Conservation (phyloP, 2,113 vertebrate species). For the Planiliza haematocheilus region DNA sequence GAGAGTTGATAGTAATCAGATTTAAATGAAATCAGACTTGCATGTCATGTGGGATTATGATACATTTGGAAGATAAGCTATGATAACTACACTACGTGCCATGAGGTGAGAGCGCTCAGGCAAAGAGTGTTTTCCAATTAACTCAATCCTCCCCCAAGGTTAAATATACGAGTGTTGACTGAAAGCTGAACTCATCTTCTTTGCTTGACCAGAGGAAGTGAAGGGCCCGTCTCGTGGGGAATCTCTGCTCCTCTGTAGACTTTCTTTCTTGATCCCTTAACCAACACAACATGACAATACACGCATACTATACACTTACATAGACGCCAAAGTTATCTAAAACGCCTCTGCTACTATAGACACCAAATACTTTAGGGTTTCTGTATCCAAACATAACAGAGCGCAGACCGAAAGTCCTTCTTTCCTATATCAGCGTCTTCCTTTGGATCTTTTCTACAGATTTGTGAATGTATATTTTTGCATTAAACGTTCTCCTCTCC, state of each 20-base stretch:
- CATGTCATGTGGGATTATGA: slow-evolving; percentile 79
- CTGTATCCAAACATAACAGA: not conserved
- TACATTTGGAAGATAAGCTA: slow-evolving; percentile 74
- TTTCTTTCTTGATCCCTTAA: not conserved
- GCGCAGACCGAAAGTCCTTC: too few species aligned
- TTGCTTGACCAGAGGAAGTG: slow-evolving; percentile 40
- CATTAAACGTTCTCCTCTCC: not conserved
- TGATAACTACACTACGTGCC: slow-evolving; percentile 66
- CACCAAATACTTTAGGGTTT: not conserved
- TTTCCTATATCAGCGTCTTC: not conserved
- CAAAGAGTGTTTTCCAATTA: slow-evolving; percentile 74
- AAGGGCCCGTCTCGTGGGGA: slow-evolving; percentile 25
- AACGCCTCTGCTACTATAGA: too few species aligned
- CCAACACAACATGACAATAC: too few species aligned
- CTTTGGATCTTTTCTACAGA: not conserved
- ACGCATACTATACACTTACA: not conserved
- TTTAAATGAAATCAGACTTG: slow-evolving; percentile 78
- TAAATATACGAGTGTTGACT: slow-evolving; percentile 72
- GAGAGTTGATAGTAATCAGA: slow-evolving; percentile 81
- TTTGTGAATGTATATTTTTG: not conserved
- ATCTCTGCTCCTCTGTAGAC: slow-evolving; percentile 2
- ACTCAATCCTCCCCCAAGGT: slow-evolving; percentile 72
- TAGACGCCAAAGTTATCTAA: not conserved
- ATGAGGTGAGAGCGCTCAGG: slow-evolving; percentile 73
- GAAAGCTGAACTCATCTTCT: slow-evolving; percentile 47